Percentiles rank a stretch among this genome's conserved stretches.
These are phyloP conservation scores for Pomacea maculata DNA, from an alignment of 1,140 invertebrate species.

Conservation along the genomic window DNA sequence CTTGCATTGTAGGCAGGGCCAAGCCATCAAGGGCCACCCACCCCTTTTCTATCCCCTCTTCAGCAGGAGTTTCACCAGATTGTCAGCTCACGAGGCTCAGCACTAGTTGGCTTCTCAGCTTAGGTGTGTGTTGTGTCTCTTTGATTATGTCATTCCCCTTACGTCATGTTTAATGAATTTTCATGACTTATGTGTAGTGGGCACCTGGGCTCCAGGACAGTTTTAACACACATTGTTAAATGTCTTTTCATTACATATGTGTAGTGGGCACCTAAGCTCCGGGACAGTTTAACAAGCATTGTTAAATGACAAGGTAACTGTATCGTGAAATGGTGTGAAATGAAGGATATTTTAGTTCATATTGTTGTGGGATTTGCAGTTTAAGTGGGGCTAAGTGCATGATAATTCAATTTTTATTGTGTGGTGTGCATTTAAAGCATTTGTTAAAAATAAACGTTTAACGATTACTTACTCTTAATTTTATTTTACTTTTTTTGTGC, in stretches of 20 bases:
- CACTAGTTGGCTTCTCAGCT: conserved; percentile 44
- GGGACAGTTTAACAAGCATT: neutral
- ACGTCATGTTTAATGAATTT: neutral
- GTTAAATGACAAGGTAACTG: no score
- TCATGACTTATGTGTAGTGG: neutral
- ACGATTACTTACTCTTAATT: no score
- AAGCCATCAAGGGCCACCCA: conserved; percentile 40
- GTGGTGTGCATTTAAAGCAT: no score
- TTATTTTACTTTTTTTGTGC: no score
- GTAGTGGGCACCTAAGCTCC: neutral
- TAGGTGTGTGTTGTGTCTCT: conserved; percentile 42
- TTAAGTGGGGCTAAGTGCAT: no score
- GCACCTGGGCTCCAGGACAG: neutral
- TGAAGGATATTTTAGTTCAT: no score
- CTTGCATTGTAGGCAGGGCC: no score
- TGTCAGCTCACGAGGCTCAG: conserved; percentile 25
- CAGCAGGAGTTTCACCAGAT: conserved; percentile 53
- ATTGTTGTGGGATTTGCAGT: no score
- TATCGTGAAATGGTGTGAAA: no score
- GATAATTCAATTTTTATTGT: no score
- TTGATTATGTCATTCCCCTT: neutral
- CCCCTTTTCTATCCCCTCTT: conserved; percentile 54
- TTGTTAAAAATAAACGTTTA: no score
- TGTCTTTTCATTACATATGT: neutral
- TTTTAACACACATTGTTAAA: no score